Evolutionary conservation across 1,140 invertebrate species (phyloP), one percentile per base, ranked within the genome.

Genomic region (Solen grandis): DNA sequence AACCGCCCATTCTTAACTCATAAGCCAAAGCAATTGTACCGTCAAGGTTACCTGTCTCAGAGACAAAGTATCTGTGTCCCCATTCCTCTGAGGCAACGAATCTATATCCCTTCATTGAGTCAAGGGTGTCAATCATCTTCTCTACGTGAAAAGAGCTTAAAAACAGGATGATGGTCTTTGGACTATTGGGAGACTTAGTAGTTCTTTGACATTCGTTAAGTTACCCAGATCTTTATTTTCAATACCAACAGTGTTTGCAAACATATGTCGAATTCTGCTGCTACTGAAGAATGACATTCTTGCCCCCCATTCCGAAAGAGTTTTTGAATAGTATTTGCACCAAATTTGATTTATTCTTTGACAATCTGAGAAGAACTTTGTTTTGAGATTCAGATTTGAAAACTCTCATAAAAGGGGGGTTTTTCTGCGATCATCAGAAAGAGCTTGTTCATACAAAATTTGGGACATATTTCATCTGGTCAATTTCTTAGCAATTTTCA

Each of bases 61-160:
- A 5, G 2, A 78, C 27, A 29, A 66, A 19, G 16, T 50, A 0
- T 29, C 75, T 54, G 14, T 46, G 35, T 4, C 75, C 75, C 75
- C 63, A 69, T 22, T 54, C 75, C 16, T 78, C 75, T 16, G 75
- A 78, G 46, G 41, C 25, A 19, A 78, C 55, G 52, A 68, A 68
- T 0, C 68, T 16, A 46, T 66, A 78, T 50, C 66, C 75, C 16
- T 78, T 68, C 1, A 29, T 25, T 8, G 0, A 2, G 62, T 78
- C 66, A 5, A 78, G 31, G 13, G 29, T 33, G 1, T 19, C 33
- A 16, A 78, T 59, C 8, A 68, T 41, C 8, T 60, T 19, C 22
- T 68, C 65, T 5, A 59, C 38, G 31, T 78, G 63, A 46, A 69
- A 57, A 1, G 63, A 78, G 2, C 63, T 46, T 1, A 78, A 2